Evolutionary conservation across 2,888 invertebrate genomes (phyloP), one percentile per base, ranked within the genome.

Genomic region (Monochamus alternatus): DNA sequence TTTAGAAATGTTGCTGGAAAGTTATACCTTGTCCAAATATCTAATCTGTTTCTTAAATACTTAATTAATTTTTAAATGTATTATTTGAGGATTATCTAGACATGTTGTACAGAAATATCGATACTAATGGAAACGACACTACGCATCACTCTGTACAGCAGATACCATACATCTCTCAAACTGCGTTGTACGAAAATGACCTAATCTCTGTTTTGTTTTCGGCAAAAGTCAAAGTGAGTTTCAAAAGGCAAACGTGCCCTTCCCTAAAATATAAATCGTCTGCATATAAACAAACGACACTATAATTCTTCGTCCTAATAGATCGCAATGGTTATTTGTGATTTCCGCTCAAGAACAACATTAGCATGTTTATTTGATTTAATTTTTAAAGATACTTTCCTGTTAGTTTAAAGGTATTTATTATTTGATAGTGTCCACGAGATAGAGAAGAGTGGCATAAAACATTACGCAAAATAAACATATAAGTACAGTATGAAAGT

Each of bases 301-400:
- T 44, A 74, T 74, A 55, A 74, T 59, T 74, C 55, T 67, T 64
- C 58, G 63, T 63, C 68, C 38, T 38, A 38, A 55, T 62, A 63
- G 51, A 58, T 58, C 66, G 14, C 4, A 14, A 3, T 55, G 2
- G 32, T 10, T 22, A 72, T 55, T 44, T n/a, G 44, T 10, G 3
- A 58, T 55, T 64, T 72, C 58, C 52, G 43, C 38, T 10, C 52
- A 66, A 66, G 30, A 66, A 52, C 3, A 52, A 44, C 32, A 32
- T 10, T 12, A 31, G 12, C 14, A 52, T 31, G 43, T 60, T 69
- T 60, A 47, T 60, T 60, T 60, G 47, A 58, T 62, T 22, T 59
- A 58, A 68, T 58, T 47, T 69, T 62, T 51, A 59, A 65, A 22
- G 30, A 47, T 51, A 51, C 10, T 14, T 55, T 65, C 47, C 14